Base-by-base conservation (phyloP, 2,797 vertebrate genomes). In the Danio jaintianensis region DNA sequence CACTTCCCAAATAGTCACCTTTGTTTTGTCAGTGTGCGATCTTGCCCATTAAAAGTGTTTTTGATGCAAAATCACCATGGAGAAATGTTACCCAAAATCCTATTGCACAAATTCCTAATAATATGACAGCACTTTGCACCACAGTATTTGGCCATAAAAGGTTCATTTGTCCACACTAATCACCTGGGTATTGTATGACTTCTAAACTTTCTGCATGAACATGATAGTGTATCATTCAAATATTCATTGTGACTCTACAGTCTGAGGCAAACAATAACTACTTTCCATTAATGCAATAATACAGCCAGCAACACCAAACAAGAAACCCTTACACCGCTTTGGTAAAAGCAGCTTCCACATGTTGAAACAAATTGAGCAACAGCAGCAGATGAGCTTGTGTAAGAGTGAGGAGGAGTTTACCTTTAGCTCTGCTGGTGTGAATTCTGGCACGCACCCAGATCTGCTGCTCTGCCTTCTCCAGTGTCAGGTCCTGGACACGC, bases 381-480 rank as follows among this genome's bases (percentile, higher is more conserved):
- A 62, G 36, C 66, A 63, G 20, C 56, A 79, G 20, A 40, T 38
- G 11, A 47, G 59, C 50, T 63, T 73, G 68, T 73, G 74, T 58
- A 71, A 80, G 9, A 52, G 59, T 12, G 7, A 73, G 68, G 36
- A 72, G 69, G 68, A 18, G n/a, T 90, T 96, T 94, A 99, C 98
- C 98, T 97, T 99, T 99, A 85, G 97, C 97, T 94, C 98, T 93
- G 93, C 97, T 99, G 88, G 97, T 99, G 90, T 99, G 97, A 92
- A 99, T 91, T 87, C 98, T 94, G 90, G 96, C 96, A 61, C 98
- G 96, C 47, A 99, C 91, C 97, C 97, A 99, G 88, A 98, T 94
- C 86, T 95, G 91, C 91, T 97, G 93, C 90, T 97, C 96, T 78
- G 95, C 95, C 89, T 93, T 97, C 85, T 95, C 93, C 62, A 89